Conservation (phyloP, 2,113 vertebrate species). For the Stigmatopora argus region DNA sequence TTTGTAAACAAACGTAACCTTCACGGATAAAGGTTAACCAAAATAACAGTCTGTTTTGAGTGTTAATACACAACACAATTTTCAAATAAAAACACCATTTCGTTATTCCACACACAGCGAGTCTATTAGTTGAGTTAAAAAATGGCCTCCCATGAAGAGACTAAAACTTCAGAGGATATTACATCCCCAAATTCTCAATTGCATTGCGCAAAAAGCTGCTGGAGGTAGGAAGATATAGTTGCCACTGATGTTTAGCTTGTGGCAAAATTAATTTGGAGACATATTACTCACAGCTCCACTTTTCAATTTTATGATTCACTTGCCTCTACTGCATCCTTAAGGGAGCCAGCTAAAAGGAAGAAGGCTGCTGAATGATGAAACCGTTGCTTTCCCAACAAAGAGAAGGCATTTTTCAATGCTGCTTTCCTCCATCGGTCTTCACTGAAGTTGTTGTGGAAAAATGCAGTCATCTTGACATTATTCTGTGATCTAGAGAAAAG, state of each 20-base stretch:
- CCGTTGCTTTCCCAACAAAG: slow-evolving; percentile 91
- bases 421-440: slow-evolving; percentile 96
- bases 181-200: slow-evolving; percentile 26
- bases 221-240: slow-evolving; percentile 15
- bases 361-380: slow-evolving; percentile 97
- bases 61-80: neutral
- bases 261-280: slow-evolving; percentile 2
- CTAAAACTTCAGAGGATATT: neutral
- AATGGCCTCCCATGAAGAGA: neutral
- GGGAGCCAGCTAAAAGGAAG: slow-evolving; percentile 91
- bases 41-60: slow-evolving; percentile 1
- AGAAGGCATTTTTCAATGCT: slow-evolving; percentile 95
- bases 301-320: slow-evolving; percentile 43
- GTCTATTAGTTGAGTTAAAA: neutral
- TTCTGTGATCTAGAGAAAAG: slow-evolving; percentile 74
- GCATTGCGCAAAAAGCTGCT: slow-evolving; percentile 29
- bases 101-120: neutral
- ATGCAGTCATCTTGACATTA: slow-evolving; percentile 91
- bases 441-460: slow-evolving; percentile 94
- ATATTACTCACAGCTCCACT: neutral
- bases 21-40: slow-evolving; percentile 42
- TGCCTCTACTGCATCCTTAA: slow-evolving; percentile 96
- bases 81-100: neutral
- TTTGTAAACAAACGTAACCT: slow-evolving; percentile 38
- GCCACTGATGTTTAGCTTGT: slow-evolving; percentile 8